Conservation (phyloP, 92 coral and sea anemone genomes). For the Muricea muricata region DNA sequence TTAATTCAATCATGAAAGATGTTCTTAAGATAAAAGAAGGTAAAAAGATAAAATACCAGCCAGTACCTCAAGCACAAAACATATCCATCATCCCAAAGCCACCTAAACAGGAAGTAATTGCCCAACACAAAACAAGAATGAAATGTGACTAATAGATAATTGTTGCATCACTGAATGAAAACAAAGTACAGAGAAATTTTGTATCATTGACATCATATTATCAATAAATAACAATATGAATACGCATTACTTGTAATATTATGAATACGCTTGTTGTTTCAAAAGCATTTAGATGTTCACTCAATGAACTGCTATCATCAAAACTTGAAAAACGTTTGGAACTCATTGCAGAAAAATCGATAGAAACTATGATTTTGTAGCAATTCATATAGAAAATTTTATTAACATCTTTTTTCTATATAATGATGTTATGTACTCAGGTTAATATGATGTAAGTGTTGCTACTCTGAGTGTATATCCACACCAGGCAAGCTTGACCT, state of each 20-base stretch:
- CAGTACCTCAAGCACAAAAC: not conserved
- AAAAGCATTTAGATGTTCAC: too few species aligned
- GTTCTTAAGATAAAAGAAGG: not conserved
- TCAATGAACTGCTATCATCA: too few species aligned
- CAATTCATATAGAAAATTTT: too few species aligned
- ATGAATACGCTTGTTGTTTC: too few species aligned
- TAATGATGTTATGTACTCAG: too few species aligned
- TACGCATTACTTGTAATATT: not conserved
- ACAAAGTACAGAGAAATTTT: not conserved
- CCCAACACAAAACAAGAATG: not conserved
- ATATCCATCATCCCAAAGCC: not conserved
- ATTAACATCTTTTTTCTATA: too few species aligned
- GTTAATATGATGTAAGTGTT: too few species aligned
- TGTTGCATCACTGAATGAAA: not conserved
- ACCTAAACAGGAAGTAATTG: not conserved
- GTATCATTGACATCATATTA: not conserved
- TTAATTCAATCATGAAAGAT: not conserved
- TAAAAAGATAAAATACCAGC: not conserved
- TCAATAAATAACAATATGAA: not conserved
- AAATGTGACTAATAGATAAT: not conserved
- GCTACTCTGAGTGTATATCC: too few species aligned
- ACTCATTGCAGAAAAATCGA: too few species aligned
- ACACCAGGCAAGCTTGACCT: too few species aligned
- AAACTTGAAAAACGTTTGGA: too few species aligned
- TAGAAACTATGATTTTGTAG: too few species aligned